Evolutionary conservation across 2,888 invertebrate species (phyloP), one percentile per base, ranked within the genome.

Genomic region (Trichopria drosophilae): DNA sequence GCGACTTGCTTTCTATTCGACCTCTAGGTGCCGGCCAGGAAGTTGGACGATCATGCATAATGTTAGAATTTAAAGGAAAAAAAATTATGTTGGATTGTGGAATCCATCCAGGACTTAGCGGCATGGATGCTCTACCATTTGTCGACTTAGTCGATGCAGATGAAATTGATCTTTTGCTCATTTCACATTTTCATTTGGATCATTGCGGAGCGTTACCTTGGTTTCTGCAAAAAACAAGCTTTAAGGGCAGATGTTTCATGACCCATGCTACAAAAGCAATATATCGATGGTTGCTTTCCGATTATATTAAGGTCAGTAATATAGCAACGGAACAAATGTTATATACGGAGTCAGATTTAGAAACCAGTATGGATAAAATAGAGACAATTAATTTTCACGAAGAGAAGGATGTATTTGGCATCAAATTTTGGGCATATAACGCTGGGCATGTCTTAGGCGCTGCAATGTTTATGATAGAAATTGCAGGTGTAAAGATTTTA

Each of bases 391-490:
- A 97, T 78, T 98, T 97, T 68, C 97, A 96, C 54, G 96, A 96
- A 73, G 98, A 99, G 75, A 94, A 94, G 65, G 98, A 98, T 67
- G 91, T 99, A 1, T 87, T 93, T 66, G 99, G 97, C 0, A 87
- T 99, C 0, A 86, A 93, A 66, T 99, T 99, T 78, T 98, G 98
- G 92, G 96, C 97, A 0, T 99, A 99, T 76, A 94, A 95, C 73
- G 99, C 99, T 0, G 99, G 99, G 0, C 99, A 99, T 76, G 99
- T 99, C 3, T 80, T 99, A 0, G 99, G 99, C 0, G 99, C 99
- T 0, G 98, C 98, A 45, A 99, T 99, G 98, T 99, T 99, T 75
- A 97, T 99, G 96, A 93, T 99, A 51, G 98, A 99, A 81, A 99
- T 99, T 40, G 99, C 98, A 56, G 56, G 56, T 28, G 56, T 56